Conservation (phyloP, 2,113 vertebrate genomes). For the Solenodon paradoxus region DNA sequence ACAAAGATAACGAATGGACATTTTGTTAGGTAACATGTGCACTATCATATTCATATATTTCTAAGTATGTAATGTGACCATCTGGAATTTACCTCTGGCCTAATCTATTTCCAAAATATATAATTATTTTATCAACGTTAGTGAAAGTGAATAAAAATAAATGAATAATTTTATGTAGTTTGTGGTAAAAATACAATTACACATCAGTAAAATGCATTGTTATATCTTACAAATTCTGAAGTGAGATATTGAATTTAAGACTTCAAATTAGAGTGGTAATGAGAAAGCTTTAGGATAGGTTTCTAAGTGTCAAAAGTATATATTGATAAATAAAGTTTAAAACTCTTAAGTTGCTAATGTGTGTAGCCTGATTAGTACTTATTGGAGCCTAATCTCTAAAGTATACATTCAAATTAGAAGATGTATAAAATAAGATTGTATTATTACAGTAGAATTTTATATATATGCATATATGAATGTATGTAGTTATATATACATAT, state of each 20-base stretch:
- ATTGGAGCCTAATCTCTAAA: not conserved
- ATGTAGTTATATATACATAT: no score
- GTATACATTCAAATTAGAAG: not conserved
- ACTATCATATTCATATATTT: not conserved
- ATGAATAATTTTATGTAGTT: not conserved
- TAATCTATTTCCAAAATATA: not conserved
- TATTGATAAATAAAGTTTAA: not conserved
- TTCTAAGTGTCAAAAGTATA: not conserved
- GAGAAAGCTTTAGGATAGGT: not conserved
- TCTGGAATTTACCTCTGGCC: not conserved
- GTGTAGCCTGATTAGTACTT: not conserved
- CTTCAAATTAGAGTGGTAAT: not conserved
- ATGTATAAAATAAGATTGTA: not conserved
- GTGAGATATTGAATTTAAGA: not conserved
- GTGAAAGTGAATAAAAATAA: not conserved
- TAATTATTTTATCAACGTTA: not conserved
- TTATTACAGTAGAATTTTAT: not conserved
- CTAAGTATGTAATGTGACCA: not conserved
- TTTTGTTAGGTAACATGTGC: not conserved
- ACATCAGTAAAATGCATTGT: not conserved
- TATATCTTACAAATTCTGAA: not conserved
- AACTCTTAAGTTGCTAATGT: not conserved
- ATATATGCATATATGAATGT: no score
- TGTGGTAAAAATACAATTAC: not conserved
- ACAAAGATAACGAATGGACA: not conserved